Conservation (phyloP, 2,888 invertebrate species). For the Drosophila suboccidentalis region DNA sequence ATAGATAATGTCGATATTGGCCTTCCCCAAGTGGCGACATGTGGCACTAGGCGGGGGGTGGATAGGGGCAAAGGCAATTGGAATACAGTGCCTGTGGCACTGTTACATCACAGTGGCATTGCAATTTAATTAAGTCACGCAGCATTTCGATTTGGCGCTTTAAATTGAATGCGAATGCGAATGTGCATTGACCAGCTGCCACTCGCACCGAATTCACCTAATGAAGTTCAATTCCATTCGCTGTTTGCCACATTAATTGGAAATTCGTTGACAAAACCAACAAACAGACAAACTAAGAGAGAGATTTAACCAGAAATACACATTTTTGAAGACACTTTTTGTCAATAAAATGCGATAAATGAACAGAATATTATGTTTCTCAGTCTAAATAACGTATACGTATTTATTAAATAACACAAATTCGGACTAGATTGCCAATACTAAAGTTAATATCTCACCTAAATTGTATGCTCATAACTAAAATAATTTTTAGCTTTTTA, state of each 20-base stretch:
- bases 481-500: too few relatives aligned
- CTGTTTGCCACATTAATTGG: slow-evolving; percentile 38
- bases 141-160: slow-evolving; percentile 72
- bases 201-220: slow-evolving; percentile 26
- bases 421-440: too few relatives aligned
- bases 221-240: slow-evolving; percentile 37
- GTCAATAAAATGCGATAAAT: not conserved
- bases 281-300: not conserved
- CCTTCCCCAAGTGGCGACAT: not conserved
- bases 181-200: slow-evolving; percentile 19
- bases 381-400: too few relatives aligned
- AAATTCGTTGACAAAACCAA: slow-evolving; percentile 21
- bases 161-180: slow-evolving; percentile 58
- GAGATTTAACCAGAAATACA: not conserved
- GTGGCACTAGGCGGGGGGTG: not conserved
- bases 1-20: slow-evolving; percentile 32
- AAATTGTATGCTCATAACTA: too few relatives aligned
- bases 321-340: slow-evolving; percentile 14
- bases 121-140: slow-evolving; percentile 81
- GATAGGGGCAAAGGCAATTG: not conserved
- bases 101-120: slow-evolving; percentile 47
- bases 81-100: not conserved
- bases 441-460: too few relatives aligned
- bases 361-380: too few relatives aligned
- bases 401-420: too few relatives aligned